Evolutionary conservation across 2,797 vertebrate species (phyloP).

Genomic region (Selene dorsalis): DNA sequence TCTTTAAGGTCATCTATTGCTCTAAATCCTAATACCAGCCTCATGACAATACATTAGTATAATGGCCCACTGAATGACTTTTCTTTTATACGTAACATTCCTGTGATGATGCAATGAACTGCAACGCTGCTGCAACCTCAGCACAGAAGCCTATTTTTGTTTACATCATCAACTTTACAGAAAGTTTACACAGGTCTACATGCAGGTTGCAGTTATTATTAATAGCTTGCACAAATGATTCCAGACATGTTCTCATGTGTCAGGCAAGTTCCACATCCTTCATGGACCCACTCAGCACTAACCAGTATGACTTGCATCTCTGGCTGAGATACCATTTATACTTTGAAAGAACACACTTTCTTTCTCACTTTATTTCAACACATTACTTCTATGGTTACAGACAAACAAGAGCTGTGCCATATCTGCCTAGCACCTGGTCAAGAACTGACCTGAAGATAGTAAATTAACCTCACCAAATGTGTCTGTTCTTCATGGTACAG

Average conservation of each 20-base stretch:
- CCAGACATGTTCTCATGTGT: constrained; percentile 58
- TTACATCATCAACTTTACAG: constrained; percentile 47
- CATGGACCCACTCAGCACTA: constrained; percentile 19
- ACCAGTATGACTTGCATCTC: constrained; percentile 11
- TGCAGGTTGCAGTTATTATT: constrained; percentile 55
- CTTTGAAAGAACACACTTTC: not conserved
- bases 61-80: not conserved
- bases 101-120: constrained; percentile 40
- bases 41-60: constrained; percentile 5
- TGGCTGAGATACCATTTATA: constrained; percentile 17
- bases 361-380: not conserved
- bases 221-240: constrained; percentile 54
- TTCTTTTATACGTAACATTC: constrained; percentile 29
- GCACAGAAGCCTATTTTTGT: constrained; percentile 29
- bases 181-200: constrained; percentile 44
- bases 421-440: not conserved
- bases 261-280: constrained; percentile 45
- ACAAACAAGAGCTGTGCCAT: not conserved
- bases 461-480: constrained; percentile 77
- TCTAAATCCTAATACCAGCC: not conserved
- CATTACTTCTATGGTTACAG: not conserved
- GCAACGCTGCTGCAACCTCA: constrained; percentile 37
- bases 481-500: constrained; percentile 60
- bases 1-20: not conserved
- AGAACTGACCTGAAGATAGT: constrained; percentile 17